These are phyloP conservation scores for Sebastes iracundus DNA, from an alignment of 2,797 vertebrate genomes.

Conservation along the genomic window DNA sequence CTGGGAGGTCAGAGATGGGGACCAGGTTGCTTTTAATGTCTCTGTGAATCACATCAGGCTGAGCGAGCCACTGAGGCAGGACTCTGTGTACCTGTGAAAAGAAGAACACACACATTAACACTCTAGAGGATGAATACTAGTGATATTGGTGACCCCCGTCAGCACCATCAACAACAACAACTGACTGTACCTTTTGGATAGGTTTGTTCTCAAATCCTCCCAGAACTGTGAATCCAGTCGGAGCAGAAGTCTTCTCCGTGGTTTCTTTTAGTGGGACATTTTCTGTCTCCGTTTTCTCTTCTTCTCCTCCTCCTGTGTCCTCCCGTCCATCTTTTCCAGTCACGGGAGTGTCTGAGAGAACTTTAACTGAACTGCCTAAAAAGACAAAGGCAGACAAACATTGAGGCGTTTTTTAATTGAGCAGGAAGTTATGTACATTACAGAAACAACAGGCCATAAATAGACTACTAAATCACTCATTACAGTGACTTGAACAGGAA, in stretches of 20 bases:
- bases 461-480: neutral
- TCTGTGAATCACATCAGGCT: slow-evolving; percentile 86
- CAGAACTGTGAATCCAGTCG: slow-evolving; percentile 76
- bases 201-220: slow-evolving; percentile 84
- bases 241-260: slow-evolving; percentile 10
- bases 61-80: slow-evolving; percentile 90
- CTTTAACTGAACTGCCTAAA: slow-evolving; percentile 1
- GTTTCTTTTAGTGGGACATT: neutral
- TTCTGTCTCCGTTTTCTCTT: slow-evolving; percentile 18
- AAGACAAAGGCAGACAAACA: neutral
- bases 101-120: neutral
- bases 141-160: fast-evolving
- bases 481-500: neutral
- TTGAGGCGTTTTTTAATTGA: neutral
- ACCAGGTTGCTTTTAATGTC: slow-evolving; percentile 86
- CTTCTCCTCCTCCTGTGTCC: neutral
- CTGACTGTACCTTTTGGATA: slow-evolving; percentile 83
- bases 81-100: slow-evolving; percentile 86
- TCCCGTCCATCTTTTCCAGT: neutral
- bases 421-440: neutral
- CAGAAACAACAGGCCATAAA: neutral
- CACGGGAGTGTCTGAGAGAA: neutral
- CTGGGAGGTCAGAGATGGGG: slow-evolving; percentile 78
- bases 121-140: neutral
- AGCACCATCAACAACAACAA: fast-evolving